These are phyloP conservation scores for Cryptosula pallasiana DNA, from an alignment of 2,888 invertebrate species.

Conservation along the genomic window DNA sequence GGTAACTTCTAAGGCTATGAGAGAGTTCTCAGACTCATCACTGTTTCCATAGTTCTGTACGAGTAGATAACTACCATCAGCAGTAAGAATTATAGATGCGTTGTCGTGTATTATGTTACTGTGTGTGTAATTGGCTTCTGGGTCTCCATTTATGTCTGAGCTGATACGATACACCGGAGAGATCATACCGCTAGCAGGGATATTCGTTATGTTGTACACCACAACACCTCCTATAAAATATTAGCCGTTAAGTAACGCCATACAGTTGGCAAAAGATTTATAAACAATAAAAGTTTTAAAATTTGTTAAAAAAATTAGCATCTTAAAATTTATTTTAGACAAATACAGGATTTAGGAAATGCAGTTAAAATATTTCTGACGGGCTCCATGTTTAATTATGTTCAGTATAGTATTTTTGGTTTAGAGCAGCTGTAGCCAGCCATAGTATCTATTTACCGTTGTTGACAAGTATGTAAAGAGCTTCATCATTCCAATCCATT, in stretches of 20 bases:
- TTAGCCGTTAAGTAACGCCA: too few relatives aligned
- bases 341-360: too few relatives aligned
- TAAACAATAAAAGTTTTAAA: too few relatives aligned
- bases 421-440: too few relatives aligned
- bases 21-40: background rate
- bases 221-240: background rate
- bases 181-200: background rate
- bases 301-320: too few relatives aligned
- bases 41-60: slow-evolving; percentile 7
- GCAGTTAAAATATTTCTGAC: too few relatives aligned
- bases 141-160: background rate
- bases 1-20: background rate
- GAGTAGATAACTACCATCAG: background rate
- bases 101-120: background rate
- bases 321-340: too few relatives aligned
- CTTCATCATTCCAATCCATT: background rate
- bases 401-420: too few relatives aligned
- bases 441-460: too few relatives aligned
- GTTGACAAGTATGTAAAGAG: slow-evolving; percentile 1
- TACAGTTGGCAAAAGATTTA: too few relatives aligned
- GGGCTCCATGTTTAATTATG: too few relatives aligned
- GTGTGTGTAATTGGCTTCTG: slow-evolving; percentile 3
- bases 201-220: background rate
- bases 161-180: background rate
- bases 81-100: background rate